Percentiles rank a stretch among this genome's conserved stretches.
Conservation (phyloP, 1,140 invertebrate genomes). For the Eupristina koningsbergeri region DNA sequence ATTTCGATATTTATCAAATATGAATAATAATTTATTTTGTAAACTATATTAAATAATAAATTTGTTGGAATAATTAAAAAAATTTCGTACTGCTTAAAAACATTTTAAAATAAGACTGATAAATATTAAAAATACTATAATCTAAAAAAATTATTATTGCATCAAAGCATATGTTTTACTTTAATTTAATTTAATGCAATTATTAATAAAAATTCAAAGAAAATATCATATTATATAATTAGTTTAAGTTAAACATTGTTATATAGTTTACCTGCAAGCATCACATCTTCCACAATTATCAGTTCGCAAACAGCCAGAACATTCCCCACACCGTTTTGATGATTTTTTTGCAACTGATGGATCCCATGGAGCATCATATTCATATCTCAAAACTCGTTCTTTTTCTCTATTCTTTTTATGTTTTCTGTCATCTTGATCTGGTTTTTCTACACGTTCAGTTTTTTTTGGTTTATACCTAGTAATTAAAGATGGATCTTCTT, state of each 20-base stretch:
- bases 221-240: too few relatives aligned
- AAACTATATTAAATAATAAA: too few relatives aligned
- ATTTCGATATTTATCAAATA: neutral
- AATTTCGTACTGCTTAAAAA: too few relatives aligned
- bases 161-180: too few relatives aligned
- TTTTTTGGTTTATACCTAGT: slow-evolving; percentile 85
- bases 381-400: slow-evolving; percentile 61
- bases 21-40: too few relatives aligned
- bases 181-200: too few relatives aligned
- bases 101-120: too few relatives aligned
- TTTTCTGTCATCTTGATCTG: slow-evolving; percentile 72
- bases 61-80: too few relatives aligned
- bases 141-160: too few relatives aligned
- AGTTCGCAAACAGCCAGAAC: slow-evolving; percentile 84
- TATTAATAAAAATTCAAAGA: too few relatives aligned
- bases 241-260: too few relatives aligned
- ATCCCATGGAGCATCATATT: slow-evolving; percentile 65
- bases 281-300: slow-evolving; percentile 92
- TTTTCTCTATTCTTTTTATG: slow-evolving; percentile 69
- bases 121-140: too few relatives aligned
- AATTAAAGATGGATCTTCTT: slow-evolving; percentile 86
- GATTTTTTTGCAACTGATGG: slow-evolving; percentile 63
- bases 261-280: slow-evolving; percentile 76
- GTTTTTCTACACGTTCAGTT: slow-evolving; percentile 67
- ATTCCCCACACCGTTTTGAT: slow-evolving; percentile 84